phyloP scores from a whole-genome alignment of 2,113 vertebrate species.

The Callipepla californica region DNA sequence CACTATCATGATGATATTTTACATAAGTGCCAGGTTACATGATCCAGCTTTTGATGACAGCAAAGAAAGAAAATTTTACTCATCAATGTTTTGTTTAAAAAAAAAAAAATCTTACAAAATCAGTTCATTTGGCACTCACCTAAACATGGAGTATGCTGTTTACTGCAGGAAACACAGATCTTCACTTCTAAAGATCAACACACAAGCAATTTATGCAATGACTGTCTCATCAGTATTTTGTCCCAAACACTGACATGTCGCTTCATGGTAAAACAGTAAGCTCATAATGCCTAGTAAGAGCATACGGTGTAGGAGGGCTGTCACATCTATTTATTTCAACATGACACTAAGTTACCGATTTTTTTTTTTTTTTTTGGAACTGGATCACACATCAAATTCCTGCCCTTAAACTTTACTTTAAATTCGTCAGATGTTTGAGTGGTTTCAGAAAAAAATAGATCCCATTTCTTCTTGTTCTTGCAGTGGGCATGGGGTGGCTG shows the following conservation, averaged over 20 bases:
- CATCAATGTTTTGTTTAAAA: neutral
- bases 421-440: neutral
- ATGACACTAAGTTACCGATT: neutral
- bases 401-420: neutral
- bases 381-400: neutral
- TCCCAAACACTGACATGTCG: neutral
- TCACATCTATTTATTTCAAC: neutral
- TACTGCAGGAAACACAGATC: neutral
- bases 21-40: neutral
- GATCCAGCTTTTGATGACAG: neutral
- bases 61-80: neutral
- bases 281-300: neutral
- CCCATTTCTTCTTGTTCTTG: neutral
- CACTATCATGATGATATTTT: too few species aligned
- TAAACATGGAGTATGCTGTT: neutral
- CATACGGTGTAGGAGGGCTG: neutral
- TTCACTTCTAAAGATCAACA: neutral
- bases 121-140: neutral
- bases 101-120: neutral
- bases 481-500: neutral
- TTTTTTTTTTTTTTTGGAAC: neutral
- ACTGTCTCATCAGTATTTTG: neutral
- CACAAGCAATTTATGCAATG: neutral
- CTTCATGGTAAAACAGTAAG: neutral
- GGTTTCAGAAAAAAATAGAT: neutral